phyloP scores from a whole-genome alignment of 2,113 vertebrate genomes.

The Sebastes fasciatus region DNA sequence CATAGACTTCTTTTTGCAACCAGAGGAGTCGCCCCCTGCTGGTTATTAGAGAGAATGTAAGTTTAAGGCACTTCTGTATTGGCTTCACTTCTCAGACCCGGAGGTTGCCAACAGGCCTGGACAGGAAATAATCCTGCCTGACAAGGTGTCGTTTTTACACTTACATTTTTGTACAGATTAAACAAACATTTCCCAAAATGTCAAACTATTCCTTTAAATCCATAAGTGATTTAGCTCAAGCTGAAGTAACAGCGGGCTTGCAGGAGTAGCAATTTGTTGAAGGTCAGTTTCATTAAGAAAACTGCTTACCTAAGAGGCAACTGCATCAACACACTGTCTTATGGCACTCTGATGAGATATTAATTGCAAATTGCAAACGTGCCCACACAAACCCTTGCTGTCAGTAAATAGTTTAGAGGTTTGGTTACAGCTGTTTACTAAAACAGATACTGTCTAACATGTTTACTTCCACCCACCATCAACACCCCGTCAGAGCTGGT shows the following conservation, averaged over 20 bases:
- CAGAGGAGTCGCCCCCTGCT: too few species aligned
- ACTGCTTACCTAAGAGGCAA: not conserved
- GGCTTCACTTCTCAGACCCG: too few species aligned
- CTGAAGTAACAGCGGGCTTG: not conserved
- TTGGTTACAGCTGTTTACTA: not conserved
- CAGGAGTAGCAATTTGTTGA: not conserved
- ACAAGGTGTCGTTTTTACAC: too few species aligned
- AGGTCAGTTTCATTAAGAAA: slow-evolving; percentile 25
- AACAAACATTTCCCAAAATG: too few species aligned
- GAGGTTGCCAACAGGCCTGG: too few species aligned
- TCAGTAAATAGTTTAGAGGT: slow-evolving; percentile 7
- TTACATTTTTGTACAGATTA: too few species aligned
- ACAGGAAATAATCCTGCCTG: too few species aligned
- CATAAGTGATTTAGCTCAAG: not conserved
- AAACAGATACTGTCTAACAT: not conserved
- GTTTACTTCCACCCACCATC: not conserved
- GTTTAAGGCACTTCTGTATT: too few species aligned
- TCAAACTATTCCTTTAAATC: not conserved
- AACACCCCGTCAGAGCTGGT: not conserved
- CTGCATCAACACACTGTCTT: not conserved
- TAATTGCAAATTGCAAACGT: not conserved
- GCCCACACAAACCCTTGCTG: not conserved
- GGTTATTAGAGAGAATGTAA: too few species aligned
- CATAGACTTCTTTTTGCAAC: too few species aligned
- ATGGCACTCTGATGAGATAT: slow-evolving; percentile 16